phyloP scores from a whole-genome alignment of 1,140 invertebrate species.

The Dendroctonus ponderosae region DNA sequence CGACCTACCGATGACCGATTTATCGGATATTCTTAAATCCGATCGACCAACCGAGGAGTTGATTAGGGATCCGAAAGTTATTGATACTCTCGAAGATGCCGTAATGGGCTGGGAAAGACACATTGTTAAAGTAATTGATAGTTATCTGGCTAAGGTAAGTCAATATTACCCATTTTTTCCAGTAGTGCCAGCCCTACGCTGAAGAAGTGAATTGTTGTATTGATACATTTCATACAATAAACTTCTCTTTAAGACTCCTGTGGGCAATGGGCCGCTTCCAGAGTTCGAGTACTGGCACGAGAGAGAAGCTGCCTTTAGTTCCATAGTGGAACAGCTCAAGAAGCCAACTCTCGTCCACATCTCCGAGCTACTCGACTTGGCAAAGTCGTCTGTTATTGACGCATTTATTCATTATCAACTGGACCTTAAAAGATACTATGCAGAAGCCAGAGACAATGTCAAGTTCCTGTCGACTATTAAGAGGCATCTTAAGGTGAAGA shows the following conservation, averaged over 20 bases:
- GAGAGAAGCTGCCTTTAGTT: constrained; percentile 69
- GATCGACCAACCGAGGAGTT: constrained; percentile 53
- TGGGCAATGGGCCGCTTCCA: constrained; percentile 72
- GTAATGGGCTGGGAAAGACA: constrained; percentile 65
- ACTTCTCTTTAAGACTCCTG: constrained; percentile 48
- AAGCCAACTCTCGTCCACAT: constrained; percentile 63
- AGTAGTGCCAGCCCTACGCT: too few species aligned
- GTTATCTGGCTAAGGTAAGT: constrained; percentile 58
- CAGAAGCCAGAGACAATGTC: constrained; percentile 80
- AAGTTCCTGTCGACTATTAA: constrained; percentile 79
- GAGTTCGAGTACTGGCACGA: constrained; percentile 84
- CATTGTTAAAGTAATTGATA: constrained; percentile 58
- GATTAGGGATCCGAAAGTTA: constrained; percentile 54
- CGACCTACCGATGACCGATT: constrained; percentile 57
- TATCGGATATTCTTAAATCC: constrained; percentile 55
- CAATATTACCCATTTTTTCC: not conserved
- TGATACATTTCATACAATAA: not conserved
- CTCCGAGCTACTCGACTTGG: constrained; percentile 55
- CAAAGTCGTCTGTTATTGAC: constrained; percentile 53
- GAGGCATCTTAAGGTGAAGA: constrained; percentile 72
- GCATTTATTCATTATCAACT: constrained; percentile 57
- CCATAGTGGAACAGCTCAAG: constrained; percentile 78
- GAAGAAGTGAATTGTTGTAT: not conserved
- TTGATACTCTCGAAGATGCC: constrained; percentile 61
- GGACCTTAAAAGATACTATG: constrained; percentile 67